Conservation (phyloP, 2,797 vertebrate genomes). For the Enoplosus armatus region DNA sequence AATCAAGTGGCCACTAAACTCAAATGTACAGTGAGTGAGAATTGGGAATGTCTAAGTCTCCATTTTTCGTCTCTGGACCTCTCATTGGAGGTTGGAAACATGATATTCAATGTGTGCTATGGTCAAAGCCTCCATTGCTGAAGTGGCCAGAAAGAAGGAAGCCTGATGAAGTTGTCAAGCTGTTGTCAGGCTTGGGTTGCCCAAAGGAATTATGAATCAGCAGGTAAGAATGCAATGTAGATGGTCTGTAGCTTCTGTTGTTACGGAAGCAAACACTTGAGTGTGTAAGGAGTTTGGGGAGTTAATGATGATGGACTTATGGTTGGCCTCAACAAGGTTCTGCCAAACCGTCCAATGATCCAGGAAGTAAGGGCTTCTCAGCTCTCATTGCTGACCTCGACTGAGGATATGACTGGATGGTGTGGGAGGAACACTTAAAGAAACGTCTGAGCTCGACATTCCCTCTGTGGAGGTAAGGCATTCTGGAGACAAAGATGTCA, state of each 20-base stretch:
- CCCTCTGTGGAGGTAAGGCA: conserved; percentile 4
- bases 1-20: background rate
- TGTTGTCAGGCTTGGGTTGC: background rate
- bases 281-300: background rate
- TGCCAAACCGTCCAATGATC: background rate
- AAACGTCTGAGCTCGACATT: background rate
- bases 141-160: background rate
- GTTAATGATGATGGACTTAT: conserved; percentile 11
- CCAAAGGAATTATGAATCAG: background rate
- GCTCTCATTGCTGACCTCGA: background rate
- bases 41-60: background rate
- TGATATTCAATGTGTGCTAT: background rate
- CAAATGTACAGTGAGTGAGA: background rate
- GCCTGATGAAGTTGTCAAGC: background rate
- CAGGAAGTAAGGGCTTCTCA: background rate
- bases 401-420: background rate
- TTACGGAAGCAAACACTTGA: conserved; percentile 5
- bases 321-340: conserved; percentile 1
- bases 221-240: conserved; percentile 16
- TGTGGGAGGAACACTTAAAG: conserved; percentile 15
- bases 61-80: background rate
- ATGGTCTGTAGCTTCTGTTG: background rate
- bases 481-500: background rate
- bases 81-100: background rate
- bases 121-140: background rate